phyloP scores from a whole-genome alignment of 2,888 invertebrate species.

The Drymonia ruficornis region DNA sequence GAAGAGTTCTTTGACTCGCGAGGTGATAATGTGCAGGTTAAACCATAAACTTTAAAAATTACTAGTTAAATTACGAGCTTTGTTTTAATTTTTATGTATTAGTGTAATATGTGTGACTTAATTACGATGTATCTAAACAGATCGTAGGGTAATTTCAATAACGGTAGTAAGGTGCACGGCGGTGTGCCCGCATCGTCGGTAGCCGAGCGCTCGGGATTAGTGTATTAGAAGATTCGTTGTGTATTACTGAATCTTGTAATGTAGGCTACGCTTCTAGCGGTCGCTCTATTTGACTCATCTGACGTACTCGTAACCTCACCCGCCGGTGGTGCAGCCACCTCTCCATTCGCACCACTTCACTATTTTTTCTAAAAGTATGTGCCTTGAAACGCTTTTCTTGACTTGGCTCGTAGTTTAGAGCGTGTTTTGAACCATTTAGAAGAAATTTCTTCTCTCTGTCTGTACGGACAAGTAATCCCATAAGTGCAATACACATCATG shows the following conservation, averaged over 20 bases:
- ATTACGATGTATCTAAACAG: constrained; percentile 37
- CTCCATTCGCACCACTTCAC: constrained; percentile 66
- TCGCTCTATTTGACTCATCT: constrained; percentile 69
- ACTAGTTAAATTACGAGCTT: constrained; percentile 78
- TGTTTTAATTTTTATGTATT: constrained; percentile 67
- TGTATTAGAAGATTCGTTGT: constrained; percentile 36
- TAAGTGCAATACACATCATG: constrained; percentile 84
- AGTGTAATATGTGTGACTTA: constrained; percentile 32
- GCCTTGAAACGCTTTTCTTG: constrained; percentile 84
- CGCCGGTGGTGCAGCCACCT: constrained; percentile 59
- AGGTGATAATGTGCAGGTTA: constrained; percentile 63
- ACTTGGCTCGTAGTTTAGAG: constrained; percentile 80
- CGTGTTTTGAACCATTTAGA: constrained; percentile 82
- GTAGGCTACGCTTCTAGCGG: constrained; percentile 76
- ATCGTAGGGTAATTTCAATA: constrained; percentile 38
- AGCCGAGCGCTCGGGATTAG: constrained; percentile 49
- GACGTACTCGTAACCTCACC: constrained; percentile 61
- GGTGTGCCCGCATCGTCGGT: constrained; percentile 27
- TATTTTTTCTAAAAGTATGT: constrained; percentile 84
- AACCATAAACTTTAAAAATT: constrained; percentile 61
- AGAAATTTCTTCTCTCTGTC: constrained; percentile 79
- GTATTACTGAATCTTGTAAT: constrained; percentile 42
- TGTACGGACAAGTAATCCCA: constrained; percentile 76
- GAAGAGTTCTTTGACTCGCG: constrained; percentile 55
- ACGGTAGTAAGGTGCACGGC: constrained; percentile 23